A percentile compares a stretch with the other conserved stretches of the same genome.
Evolutionary conservation across 1,140 invertebrate genomes (phyloP).

Genomic region (Hyles vespertilio): DNA sequence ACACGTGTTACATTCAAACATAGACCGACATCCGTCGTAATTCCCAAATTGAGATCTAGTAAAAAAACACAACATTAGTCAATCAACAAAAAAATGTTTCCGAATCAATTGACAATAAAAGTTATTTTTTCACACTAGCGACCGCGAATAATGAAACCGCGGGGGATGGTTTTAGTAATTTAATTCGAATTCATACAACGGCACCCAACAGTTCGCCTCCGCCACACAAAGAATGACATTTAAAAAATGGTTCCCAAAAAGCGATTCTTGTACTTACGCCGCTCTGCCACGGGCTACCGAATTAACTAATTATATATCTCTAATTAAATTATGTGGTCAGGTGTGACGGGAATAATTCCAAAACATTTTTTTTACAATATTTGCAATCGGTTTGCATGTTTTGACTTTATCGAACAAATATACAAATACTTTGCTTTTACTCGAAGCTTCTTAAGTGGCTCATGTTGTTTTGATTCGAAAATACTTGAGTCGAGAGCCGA

Average conservation of each 20-base stretch:
- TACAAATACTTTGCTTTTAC: too few species aligned
- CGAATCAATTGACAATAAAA: constrained; percentile 50
- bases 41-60: too few species aligned
- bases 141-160: constrained; percentile 62
- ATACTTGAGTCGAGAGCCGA: too few species aligned
- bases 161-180: constrained; percentile 58
- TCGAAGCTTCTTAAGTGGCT: too few species aligned
- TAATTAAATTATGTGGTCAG: constrained; percentile 40
- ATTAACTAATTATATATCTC: constrained; percentile 43
- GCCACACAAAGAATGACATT: constrained; percentile 55
- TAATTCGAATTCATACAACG: constrained; percentile 58
- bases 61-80: constrained; percentile 9
- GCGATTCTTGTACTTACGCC: too few species aligned
- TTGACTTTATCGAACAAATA: too few species aligned
- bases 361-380: too few species aligned
- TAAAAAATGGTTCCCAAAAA: constrained; percentile 30
- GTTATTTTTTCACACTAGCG: constrained; percentile 54
- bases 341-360: constrained; percentile 18
- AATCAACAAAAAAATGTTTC: constrained; percentile 34
- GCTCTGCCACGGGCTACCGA: constrained; percentile 42
- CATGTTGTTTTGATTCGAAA: too few species aligned
- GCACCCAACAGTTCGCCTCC: constrained; percentile 52
- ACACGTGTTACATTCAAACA: too few species aligned
- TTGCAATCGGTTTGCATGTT: too few species aligned
- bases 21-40: too few species aligned